Evolutionary conservation across 2,797 vertebrate genomes (phyloP), one percentile per base, ranked within the genome.

Genomic region (Microctenopoma stevenorrisi): DNA sequence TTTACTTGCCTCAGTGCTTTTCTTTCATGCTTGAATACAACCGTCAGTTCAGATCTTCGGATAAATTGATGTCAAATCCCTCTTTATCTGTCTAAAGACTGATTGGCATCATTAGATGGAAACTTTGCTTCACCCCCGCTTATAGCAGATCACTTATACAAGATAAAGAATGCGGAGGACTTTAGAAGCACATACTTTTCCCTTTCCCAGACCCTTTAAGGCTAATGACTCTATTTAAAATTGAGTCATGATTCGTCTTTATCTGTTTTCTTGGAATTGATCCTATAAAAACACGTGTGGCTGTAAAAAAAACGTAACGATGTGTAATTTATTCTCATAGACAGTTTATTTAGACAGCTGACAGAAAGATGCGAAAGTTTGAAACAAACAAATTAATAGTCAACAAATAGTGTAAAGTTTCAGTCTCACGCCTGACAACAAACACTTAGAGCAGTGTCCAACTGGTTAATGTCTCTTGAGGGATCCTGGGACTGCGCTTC

Each of bases 131-230:
- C 37, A 37, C 10, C 8, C 10, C 5, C 43, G n/a, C 1, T 49
- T 54, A 49, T 30, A 59, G 57, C 12, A 62, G 9, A 46, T 12
- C n/a, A 65, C 12, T 11, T 42, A n/a, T 22, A 38, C 26, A 46
- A 44, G 40, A 44, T 43, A 1, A 18, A 71, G 10, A 49, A 28
- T 14, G 9, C 16, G n/a, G 43, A 46, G 8, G 15, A 46, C n/a
- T 46, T 18, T 18, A 4, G 8, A 7, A 53, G 14, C 4, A 44
- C 6, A 3, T 15, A 33, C 7, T 38, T 40, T 54, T 16, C 5
- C 4, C 48, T 75, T 76, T 81, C 63, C 59, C 68, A 78, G 25
- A 57, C 37, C 37, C 9, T 40, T 18, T 7, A 65, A 67, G 50
- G 57, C 4, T 60, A 67, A 3, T 18, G 43, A 5, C 28, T 58